Evolutionary conservation across 2,797 vertebrate genomes (phyloP).

Genomic region (Gymnodraco acuticeps): DNA sequence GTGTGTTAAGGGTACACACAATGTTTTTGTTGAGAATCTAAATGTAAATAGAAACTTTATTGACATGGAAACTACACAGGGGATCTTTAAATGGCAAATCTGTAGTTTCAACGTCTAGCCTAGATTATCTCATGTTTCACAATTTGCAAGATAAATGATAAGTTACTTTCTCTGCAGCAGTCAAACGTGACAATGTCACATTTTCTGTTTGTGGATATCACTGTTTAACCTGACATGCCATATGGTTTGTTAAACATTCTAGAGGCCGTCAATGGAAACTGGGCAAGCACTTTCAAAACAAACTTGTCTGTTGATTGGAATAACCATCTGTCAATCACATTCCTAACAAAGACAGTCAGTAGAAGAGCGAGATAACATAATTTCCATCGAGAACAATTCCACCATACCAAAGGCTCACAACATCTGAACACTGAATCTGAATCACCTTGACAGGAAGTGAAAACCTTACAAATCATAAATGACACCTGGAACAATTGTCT

Average conservation of each 20-base stretch:
- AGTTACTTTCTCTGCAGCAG: neutral
- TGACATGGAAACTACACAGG: no score
- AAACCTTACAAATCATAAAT: conserved; percentile 46
- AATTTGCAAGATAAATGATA: neutral
- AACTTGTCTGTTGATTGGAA: no score
- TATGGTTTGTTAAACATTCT: no score
- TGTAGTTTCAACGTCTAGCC: neutral
- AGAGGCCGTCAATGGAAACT: no score
- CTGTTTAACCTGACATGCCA: neutral
- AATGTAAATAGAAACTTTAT: neutral
- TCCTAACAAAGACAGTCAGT: no score
- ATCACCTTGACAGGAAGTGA: conserved; percentile 10
- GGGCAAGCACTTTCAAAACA: no score
- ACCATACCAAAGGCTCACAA: no score
- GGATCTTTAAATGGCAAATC: neutral
- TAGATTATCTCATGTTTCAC: neutral
- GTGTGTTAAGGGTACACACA: neutral
- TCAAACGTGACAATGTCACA: neutral
- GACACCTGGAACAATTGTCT: conserved; percentile 20
- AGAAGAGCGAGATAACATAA: no score
- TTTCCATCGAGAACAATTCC: no score
- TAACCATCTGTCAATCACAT: no score
- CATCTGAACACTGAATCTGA: conserved; percentile 8
- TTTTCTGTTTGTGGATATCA: neutral
- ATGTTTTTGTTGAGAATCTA: neutral